Evolutionary conservation across 1,140 invertebrate genomes (phyloP), one percentile per base, ranked within the genome.

Genomic region (Ostrea edulis): DNA sequence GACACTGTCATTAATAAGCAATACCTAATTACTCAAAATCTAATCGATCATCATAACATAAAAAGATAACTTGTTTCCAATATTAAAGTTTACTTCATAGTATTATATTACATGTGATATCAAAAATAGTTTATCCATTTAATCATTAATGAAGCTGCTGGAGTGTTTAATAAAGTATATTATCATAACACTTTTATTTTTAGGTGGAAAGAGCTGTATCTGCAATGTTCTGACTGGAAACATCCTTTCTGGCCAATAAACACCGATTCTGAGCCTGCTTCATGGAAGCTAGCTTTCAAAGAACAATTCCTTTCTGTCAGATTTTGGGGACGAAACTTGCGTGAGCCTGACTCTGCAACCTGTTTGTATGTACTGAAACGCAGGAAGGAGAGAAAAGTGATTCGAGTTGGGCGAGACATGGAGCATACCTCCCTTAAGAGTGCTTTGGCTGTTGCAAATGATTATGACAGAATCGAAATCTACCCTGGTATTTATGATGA

Each of bases 401-500:
- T 94, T 17, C 87, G 90, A 62, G 92, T 94, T 52, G 93, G 93
- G 2, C 84, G 91, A 54, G 91, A 91, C 4, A 87, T 91, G 52
- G 91, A 92, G 82, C 90, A 92, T 87, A 90, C 92, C n/a, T 91
- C 91, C 8, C 85, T 94, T 35, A 93, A 92, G 86, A 90, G 90
- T 89, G 93, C 93, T 20, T 84, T 94, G 3, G 89, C 90, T 22
- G 91, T 92, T 9, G 93, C 92, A 17, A 91, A 90, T 89, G 92
- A 91, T 29, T 94, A 93, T 82, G 93, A 94, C 84, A 90, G 91
- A 85, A 93, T 94, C 82, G 86, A 92, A 17, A 90, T 94, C 12
- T 91, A 93, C 65, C 93, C 93, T 53, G 93, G 93, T 22, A 93
- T 94, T 62, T 94, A 94, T 88, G 93, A 94, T 86, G 93, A 94